Evolutionary conservation across 2,113 vertebrate species (phyloP).

Genomic region (human (Homo sapiens)): GRCh38 chr11:94089501-94090000

Average conservation of each 20-base stretch:
- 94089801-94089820: neutral
- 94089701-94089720: too few relatives aligned
- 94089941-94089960: neutral
- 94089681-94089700: neutral
- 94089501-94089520: neutral
- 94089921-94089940: too few relatives aligned
- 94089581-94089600: neutral
- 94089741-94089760: neutral
- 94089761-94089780: neutral
- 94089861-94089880: neutral
- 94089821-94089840: neutral
- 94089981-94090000: neutral
- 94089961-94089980: neutral
- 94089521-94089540: neutral
- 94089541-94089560: neutral
- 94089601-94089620: neutral
- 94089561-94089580: accelerated
- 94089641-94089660: neutral
- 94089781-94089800: neutral
- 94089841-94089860: neutral
- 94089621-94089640: too few relatives aligned
- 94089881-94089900: neutral
- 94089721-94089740: neutral
- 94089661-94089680: neutral
- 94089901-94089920: neutral